Evolutionary conservation across 2,888 invertebrate genomes (phyloP), one percentile per base, ranked within the genome.

Genomic region (Candidula unifasciata): DNA sequence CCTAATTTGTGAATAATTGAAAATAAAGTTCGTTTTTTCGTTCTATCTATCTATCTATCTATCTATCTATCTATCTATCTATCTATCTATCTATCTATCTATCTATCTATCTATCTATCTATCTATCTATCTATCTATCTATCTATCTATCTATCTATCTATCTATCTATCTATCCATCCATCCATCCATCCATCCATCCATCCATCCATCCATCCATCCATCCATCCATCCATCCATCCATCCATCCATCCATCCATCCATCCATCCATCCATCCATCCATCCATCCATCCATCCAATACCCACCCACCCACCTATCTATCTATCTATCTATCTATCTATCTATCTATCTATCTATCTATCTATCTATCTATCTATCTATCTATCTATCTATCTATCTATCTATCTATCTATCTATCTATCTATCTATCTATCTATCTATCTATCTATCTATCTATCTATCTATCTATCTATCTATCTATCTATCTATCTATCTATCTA

Each of bases 111-210:
- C 74, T 74, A 21, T 37, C 74, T 74, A 35, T 74, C 74, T 33
- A 74, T 18, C 69, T 13, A 74, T 33, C 35, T 21, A 74, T 37
- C 74, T 35, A 74, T 37, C 3, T 35, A 74, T 37, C 44, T 13
- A 44, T 10, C 74, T 21, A 74, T 37, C 74, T 35, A 74, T 74
- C 24, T 21, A 74, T 74, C 74, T 74, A 21, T 37, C 74, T 74
- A 21, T 74, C 37, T 74, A 35, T 37, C 74, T 37, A 21, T 37
- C 35, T 13, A 35, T 21, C 35, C 35, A 74, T 74, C 44, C 24
- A 35, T 37, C 74, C 35, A 37, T 37, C 44, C 35, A 21, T 74
- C 13, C 44, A 13, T 44, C 13, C 13, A 13, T 44, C 2, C 13
- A 13, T 44, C 13, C 13, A 13, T 13, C 44, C 6, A 44, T 35